These are phyloP conservation scores for Caerostris darwini DNA, from an alignment of 1,140 invertebrate genomes.

Conservation along the genomic window DNA sequence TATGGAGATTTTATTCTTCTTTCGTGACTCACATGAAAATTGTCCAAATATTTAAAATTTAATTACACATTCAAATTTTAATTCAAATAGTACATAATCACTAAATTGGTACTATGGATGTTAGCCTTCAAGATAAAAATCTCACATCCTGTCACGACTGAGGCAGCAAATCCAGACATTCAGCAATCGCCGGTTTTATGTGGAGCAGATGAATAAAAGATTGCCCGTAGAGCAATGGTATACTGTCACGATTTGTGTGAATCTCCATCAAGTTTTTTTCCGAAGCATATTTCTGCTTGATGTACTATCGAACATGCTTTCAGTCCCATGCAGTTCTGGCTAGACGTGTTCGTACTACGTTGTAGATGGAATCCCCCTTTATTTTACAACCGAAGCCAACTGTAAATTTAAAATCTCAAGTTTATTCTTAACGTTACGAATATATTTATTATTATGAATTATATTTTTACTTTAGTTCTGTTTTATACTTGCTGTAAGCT, in stretches of 20 bases:
- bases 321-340: background rate
- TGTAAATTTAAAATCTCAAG: too few relatives aligned
- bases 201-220: background rate
- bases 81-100: background rate
- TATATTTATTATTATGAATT: too few relatives aligned
- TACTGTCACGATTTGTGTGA: conserved; percentile 1
- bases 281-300: background rate
- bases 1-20: too few relatives aligned
- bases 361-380: too few relatives aligned
- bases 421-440: too few relatives aligned
- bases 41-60: too few relatives aligned
- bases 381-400: too few relatives aligned
- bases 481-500: too few relatives aligned
- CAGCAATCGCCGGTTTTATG: background rate
- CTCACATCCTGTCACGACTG: conserved; percentile 15
- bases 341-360: background rate
- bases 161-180: background rate
- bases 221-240: background rate
- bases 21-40: too few relatives aligned
- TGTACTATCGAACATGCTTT: background rate
- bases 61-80: too few relatives aligned
- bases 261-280: background rate
- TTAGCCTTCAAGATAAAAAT: conserved; percentile 1
- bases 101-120: background rate
- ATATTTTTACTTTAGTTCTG: too few relatives aligned